Evolutionary conservation across 2,888 invertebrate genomes (phyloP).

Genomic region (Pherbina coryleti): DNA sequence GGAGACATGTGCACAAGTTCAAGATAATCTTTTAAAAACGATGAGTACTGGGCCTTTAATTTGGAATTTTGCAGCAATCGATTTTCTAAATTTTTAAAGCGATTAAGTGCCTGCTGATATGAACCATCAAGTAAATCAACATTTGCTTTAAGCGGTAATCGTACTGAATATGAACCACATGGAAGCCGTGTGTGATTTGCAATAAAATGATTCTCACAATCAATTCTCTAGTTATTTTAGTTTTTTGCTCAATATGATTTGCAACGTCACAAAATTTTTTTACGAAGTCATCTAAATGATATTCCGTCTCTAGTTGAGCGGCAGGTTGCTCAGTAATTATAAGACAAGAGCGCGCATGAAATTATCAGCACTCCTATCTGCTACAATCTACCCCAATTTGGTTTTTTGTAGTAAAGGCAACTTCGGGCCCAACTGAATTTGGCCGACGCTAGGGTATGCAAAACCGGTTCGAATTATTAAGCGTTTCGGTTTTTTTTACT

Average conservation of each 20-base stretch:
- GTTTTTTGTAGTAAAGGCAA: slow-evolving; percentile 29
- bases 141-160: neutral
- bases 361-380: too few relatives aligned
- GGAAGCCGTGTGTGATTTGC: neutral
- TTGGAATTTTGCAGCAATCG: neutral
- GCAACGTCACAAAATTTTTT: neutral
- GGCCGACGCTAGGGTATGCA: too few relatives aligned
- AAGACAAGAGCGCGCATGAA: neutral
- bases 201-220: neutral
- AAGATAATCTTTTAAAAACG: slow-evolving; percentile 18
- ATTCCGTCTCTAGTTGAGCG: too few relatives aligned
- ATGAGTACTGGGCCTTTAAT: slow-evolving; percentile 8
- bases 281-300: neutral
- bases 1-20: neutral
- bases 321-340: neutral
- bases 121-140: neutral
- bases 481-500: too few relatives aligned
- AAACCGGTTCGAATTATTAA: too few relatives aligned
- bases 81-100: slow-evolving; percentile 38
- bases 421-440: neutral
- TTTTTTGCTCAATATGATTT: neutral
- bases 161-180: neutral
- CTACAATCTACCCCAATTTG: neutral
- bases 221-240: neutral
- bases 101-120: slow-evolving; percentile 22